Evolutionary conservation across 2,113 vertebrate genomes (phyloP), one percentile per base, ranked within the genome.

Genomic region (Malurus melanocephalus): DNA sequence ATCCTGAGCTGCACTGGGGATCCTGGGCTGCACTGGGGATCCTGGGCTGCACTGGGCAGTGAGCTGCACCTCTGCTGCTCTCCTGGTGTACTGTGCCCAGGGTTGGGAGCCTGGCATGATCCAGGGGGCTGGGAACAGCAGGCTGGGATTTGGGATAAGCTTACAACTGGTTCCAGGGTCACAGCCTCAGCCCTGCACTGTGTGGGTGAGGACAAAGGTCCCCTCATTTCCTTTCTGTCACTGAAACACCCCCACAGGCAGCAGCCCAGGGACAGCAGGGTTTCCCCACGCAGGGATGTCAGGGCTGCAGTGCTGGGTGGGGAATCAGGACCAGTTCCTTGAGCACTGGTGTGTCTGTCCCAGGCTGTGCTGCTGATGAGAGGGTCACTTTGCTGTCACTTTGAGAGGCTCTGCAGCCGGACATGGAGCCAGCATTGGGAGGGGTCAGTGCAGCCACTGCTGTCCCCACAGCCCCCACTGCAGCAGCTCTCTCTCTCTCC

Each of bases 391-490:
- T 59, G 27, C 46, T 61, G 55, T 35, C 35, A 35, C 35, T 35
- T 35, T 35, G 35, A 35, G 35, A 35, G 57, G 32, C 43, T 18
- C 59, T 33, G 61, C 0, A 4, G n/a, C 71, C 35, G 57, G 24
- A 33, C 20, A 19, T 6, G 13, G 65, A 45, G 22, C 32, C 53
- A 30, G 0, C 1, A 0, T 3, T 69, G 52, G 46, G 48, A 27
- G 24, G 35, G 59, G 21, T 60, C 2, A 1, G 51, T 7, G 32
- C 73, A 38, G 35, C n/a, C 40, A 6, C 62, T 5, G 43, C 64
- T 3, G 0, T 16, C 45, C 22, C 38, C 4, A 2, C 12, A 3
- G 33, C 71, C 3, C 35, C 12, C 0, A 0, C 16, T 17, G 17
- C 27, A 26, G 69, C 11, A 8, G 32, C 32, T 93, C 52, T 27